Evolutionary conservation across 2,888 invertebrate genomes (phyloP).

Genomic region (Molorchus minor): DNA sequence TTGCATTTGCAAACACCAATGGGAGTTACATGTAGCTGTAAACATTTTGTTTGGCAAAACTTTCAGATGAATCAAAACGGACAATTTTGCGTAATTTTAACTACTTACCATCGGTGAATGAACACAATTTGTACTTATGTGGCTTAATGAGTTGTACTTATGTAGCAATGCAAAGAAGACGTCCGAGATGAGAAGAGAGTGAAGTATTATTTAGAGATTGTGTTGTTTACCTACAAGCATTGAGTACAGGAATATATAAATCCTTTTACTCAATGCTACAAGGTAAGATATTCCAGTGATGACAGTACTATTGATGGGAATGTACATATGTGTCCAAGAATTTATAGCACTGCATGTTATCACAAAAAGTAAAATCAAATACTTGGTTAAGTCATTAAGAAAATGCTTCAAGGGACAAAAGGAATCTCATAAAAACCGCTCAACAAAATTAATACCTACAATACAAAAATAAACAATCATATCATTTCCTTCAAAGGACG

Average conservation of each 20-base stretch:
- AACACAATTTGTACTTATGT: slow-evolving; percentile 9
- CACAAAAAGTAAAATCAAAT: background rate
- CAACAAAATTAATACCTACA: background rate
- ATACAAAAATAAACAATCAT: background rate
- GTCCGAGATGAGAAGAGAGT: background rate
- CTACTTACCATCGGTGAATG: background rate
- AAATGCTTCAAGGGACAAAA: slow-evolving; percentile 2
- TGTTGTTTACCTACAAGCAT: no score
- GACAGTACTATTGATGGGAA: background rate
- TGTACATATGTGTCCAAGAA: no score
- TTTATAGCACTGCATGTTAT: background rate
- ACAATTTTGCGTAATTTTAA: background rate
- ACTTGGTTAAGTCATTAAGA: background rate
- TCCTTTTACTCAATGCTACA: no score
- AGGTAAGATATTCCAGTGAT: background rate
- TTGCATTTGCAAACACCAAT: background rate
- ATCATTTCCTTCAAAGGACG: background rate
- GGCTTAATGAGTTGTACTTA: background rate
- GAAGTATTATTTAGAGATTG: slow-evolving; percentile 8
- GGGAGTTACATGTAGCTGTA: background rate
- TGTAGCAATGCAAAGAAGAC: background rate
- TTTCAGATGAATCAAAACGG: background rate
- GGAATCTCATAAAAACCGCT: slow-evolving; percentile 4
- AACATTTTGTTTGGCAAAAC: background rate
- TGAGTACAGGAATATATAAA: no score